These are phyloP conservation scores for Chelon labrosus DNA, from an alignment of 2,797 vertebrate genomes.

Conservation along the genomic window DNA sequence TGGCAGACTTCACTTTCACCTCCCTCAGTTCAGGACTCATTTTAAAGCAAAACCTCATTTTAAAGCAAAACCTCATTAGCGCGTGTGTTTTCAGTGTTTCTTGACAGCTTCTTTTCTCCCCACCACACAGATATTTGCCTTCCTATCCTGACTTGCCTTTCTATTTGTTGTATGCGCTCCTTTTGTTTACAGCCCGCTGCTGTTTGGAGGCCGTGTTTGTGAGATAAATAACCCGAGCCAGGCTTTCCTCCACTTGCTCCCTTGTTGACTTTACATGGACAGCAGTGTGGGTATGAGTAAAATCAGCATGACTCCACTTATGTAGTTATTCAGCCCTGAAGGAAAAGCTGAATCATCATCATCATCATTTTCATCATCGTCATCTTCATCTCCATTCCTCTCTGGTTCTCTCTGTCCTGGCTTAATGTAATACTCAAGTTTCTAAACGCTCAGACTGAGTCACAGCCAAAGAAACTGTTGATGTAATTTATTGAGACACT, in stretches of 20 bases:
- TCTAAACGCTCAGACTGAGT: too few species aligned
- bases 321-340: slow-evolving; percentile 5
- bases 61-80: background rate
- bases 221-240: background rate
- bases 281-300: slow-evolving; percentile 34
- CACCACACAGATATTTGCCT: background rate
- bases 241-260: slow-evolving; percentile 6
- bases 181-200: slow-evolving; percentile 15
- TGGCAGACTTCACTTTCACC: slow-evolving; percentile 15
- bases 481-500: too few species aligned
- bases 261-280: slow-evolving; percentile 24
- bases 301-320: background rate
- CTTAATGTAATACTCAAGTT: too few species aligned
- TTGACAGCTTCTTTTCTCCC: background rate
- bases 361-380: background rate
- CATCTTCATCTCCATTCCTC: background rate
- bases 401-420: too few species aligned
- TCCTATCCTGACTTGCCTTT: too few species aligned
- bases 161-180: background rate
- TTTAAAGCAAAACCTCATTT: too few species aligned
- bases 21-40: slow-evolving; percentile 8
- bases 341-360: slow-evolving; percentile 43
- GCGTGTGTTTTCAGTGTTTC: background rate
- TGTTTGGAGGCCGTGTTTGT: background rate
- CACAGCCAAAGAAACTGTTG: too few species aligned